Percentiles rank a stretch among this genome's conserved stretches.
phyloP scores from a whole-genome alignment of 2,888 invertebrate species.

The Agapostemon virescens region DNA sequence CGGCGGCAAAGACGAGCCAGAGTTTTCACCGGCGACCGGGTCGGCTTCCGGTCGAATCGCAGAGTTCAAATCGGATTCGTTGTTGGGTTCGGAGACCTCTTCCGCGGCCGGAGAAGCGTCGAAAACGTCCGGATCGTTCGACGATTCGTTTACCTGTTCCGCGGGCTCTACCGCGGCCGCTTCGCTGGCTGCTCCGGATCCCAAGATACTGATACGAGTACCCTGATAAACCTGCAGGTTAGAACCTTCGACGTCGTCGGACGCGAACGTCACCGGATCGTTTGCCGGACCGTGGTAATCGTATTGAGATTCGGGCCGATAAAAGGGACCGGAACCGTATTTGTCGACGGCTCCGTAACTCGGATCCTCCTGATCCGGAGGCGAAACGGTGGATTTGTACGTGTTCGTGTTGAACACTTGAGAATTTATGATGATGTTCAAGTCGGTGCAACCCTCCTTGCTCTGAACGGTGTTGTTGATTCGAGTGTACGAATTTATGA shows the following conservation, averaged over 20 bases:
- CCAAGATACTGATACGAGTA: slow-evolving; percentile 69
- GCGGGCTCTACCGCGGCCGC: neutral
- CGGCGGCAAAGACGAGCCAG: neutral
- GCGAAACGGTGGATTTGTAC: slow-evolving; percentile 64
- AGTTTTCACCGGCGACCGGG: neutral
- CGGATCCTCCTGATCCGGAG: slow-evolving; percentile 28
- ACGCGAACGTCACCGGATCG: neutral
- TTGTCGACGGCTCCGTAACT: slow-evolving; percentile 59
- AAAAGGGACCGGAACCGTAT: slow-evolving; percentile 31
- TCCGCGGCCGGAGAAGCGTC: neutral
- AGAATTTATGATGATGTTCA: slow-evolving; percentile 87
- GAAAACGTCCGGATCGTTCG: neutral
- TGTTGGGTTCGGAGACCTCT: slow-evolving; percentile 25
- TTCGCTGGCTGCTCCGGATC: neutral
- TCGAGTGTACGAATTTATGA: slow-evolving; percentile 77
- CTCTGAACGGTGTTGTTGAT: slow-evolving; percentile 81
- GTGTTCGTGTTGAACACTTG: slow-evolving; percentile 85
- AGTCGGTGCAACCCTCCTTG: slow-evolving; percentile 86
- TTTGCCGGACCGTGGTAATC: slow-evolving; percentile 40
- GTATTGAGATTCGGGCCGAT: slow-evolving; percentile 33
- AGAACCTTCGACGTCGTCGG: slow-evolving; percentile 15
- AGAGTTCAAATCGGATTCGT: slow-evolving; percentile 3
- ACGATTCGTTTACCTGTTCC: neutral
- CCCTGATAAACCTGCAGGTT: slow-evolving; percentile 70
- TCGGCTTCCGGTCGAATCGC: slow-evolving; percentile 13